phyloP scores from a whole-genome alignment of 2,888 invertebrate genomes.

The Incurvaria masculella region DNA sequence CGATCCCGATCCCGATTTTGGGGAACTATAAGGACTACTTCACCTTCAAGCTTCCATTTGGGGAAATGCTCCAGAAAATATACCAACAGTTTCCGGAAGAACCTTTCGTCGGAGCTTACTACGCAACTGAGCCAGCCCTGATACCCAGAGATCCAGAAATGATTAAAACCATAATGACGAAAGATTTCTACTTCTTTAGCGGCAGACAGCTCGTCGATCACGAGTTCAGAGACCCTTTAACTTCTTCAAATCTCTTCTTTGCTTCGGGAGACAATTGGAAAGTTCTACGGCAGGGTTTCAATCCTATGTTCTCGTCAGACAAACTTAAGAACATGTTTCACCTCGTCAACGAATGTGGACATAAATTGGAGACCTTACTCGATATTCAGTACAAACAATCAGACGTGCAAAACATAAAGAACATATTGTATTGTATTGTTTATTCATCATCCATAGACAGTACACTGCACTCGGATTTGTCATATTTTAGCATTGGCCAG shows the following conservation, averaged over 20 bases:
- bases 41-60: constrained; percentile 21
- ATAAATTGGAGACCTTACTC: constrained; percentile 1
- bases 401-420: not conserved
- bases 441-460: too few species aligned
- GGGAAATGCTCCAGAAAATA: constrained; percentile 21
- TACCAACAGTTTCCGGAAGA: constrained; percentile 26
- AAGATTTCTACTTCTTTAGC: constrained; percentile 36
- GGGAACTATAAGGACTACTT: constrained; percentile 31
- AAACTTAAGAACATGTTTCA: constrained; percentile 23
- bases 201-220: constrained; percentile 28
- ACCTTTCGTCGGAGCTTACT: constrained; percentile 32
- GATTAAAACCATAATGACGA: constrained; percentile 28
- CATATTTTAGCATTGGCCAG: constrained; percentile 1
- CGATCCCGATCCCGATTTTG: constrained; percentile 25
- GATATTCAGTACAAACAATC: not conserved
- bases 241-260: constrained; percentile 19
- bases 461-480: not conserved
- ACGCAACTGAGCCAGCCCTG: constrained; percentile 33
- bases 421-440: not conserved
- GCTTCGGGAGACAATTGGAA: constrained; percentile 21
- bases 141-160: constrained; percentile 31
- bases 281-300: constrained; percentile 20
- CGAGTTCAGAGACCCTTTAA: not conserved
- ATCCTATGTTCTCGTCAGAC: constrained; percentile 20
- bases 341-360: constrained; percentile 17